Base-by-base conservation (phyloP, 2,113 vertebrate genomes). In the Lipotes vexillifer region DNA sequence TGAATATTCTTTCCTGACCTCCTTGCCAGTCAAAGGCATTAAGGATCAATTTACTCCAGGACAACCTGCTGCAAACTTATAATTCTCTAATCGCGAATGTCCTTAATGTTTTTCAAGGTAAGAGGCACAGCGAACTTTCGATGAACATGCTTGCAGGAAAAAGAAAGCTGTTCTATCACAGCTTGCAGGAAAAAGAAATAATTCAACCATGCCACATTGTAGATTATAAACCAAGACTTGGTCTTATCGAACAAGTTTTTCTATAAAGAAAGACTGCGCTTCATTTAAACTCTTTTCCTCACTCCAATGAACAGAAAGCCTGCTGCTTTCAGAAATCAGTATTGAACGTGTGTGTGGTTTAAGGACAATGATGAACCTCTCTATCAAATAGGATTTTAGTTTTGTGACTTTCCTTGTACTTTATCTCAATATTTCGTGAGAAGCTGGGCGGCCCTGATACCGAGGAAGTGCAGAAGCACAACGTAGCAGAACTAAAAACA, bases 151-250 rank as follows among this genome's bases (percentile, higher is more conserved):
- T 68, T 36, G n/a, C 68, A 80, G 59, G 44, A 80, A 88, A 90
- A 89, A 93, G 59, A 95, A 63, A 69, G n/a, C n/a, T n/a, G n/a
- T n/a, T 88, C 92, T 63, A 66, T 78, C 84, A 75, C 20, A 78
- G 36, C 49, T 68, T 36, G n/a, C 68, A 80, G 59, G 44, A 80
- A 88, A 90, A 89, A 93, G 59, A 95, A 63, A 69, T 72, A 52
- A 75, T 74, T 82, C 61, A 87, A 25, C 57, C 75, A 74, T 23
- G 46, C 18, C 55, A 75, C 65, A 57, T n/a, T 88, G 71, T 29
- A 52, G 74, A 66, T 36, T 68, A 52, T n/a, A 94, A 93, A 57
- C 63, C 80, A 92, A 93, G 55, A 74, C 38, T 38, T 83, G 27
- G 66, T 94, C 74, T 96, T 33, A 74, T 44, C 20, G 63, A 93